Percentiles rank a stretch among this genome's conserved stretches.
Conservation (phyloP, 2,113 vertebrate species). For the Notarius lentiginosus region DNA sequence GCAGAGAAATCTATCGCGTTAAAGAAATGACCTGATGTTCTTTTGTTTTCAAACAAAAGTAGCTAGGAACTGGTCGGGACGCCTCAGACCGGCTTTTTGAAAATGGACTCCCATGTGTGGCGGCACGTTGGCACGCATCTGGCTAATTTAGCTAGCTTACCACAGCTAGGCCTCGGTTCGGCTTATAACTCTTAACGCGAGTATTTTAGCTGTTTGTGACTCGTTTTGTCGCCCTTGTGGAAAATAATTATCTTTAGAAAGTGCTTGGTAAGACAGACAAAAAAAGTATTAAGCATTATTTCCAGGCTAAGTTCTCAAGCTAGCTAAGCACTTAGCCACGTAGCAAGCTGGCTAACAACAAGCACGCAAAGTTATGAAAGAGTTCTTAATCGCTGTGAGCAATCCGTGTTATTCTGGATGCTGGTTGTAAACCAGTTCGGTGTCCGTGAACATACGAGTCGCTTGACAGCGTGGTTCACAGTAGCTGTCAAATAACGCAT, state of each 20-base stretch:
- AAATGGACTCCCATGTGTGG: constrained; percentile 80
- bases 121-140: constrained; percentile 70
- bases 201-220: not conserved
- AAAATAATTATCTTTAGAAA: not conserved
- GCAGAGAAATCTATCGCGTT: constrained; percentile 49
- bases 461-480: not conserved
- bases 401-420: not conserved
- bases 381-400: not conserved
- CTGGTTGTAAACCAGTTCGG: not conserved
- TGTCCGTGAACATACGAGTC: not conserved
- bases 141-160: constrained; percentile 58
- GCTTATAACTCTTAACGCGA: not conserved
- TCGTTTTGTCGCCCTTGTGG: not conserved
- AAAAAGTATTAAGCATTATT: constrained; percentile 5
- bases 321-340: constrained; percentile 9
- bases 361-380: constrained; percentile 22
- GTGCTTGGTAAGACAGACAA: too few relatives aligned
- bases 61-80: constrained; percentile 71
- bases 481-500: constrained; percentile 21
- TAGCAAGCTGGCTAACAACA: constrained; percentile 26
- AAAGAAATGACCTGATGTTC: constrained; percentile 47
- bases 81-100: constrained; percentile 80
- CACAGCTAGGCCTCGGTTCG: constrained; percentile 11
- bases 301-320: constrained; percentile 6
- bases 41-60: constrained; percentile 73